phyloP scores from a whole-genome alignment of 2,888 invertebrate species.

The Pediacus dermestoides region DNA sequence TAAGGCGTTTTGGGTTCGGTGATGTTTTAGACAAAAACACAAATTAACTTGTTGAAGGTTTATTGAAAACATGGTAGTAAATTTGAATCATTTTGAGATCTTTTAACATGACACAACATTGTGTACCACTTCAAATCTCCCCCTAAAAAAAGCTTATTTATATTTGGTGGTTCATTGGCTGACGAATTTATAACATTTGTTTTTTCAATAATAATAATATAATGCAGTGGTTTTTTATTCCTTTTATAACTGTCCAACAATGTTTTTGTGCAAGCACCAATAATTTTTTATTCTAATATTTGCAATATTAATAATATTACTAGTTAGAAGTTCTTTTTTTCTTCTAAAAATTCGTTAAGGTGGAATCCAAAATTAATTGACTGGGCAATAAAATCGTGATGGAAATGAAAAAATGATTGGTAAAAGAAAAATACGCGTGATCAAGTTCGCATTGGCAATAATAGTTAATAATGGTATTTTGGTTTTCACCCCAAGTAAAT shows the following conservation, averaged over 20 bases:
- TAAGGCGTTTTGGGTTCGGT: neutral
- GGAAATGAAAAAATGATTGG: too few species aligned
- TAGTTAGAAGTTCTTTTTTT: conserved; percentile 20
- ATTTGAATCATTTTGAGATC: conserved; percentile 32
- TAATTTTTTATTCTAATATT: conserved; percentile 21
- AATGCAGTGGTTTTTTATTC: conserved; percentile 3
- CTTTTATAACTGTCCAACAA: conserved; percentile 35
- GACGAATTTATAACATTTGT: too few species aligned
- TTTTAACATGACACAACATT: conserved; percentile 24
- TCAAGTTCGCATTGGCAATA: too few species aligned
- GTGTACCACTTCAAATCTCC: conserved; percentile 16
- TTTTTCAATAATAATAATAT: too few species aligned
- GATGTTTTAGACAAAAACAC: conserved; percentile 11
- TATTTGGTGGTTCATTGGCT: conserved; percentile 3
- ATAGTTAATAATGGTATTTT: too few species aligned
- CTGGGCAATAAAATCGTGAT: too few species aligned
- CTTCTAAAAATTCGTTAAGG: conserved; percentile 20
- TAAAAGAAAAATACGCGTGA: too few species aligned
- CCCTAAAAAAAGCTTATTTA: conserved; percentile 28
- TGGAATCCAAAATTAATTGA: conserved; percentile 28
- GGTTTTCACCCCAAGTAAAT: too few species aligned
- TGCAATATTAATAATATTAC: conserved; percentile 22
- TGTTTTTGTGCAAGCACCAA: conserved; percentile 45
- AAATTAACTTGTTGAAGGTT: conserved; percentile 32
- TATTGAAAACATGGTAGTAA: conserved; percentile 39